phyloP scores from a whole-genome alignment of 2,113 vertebrate genomes.

The Xiphophorus hellerii region DNA sequence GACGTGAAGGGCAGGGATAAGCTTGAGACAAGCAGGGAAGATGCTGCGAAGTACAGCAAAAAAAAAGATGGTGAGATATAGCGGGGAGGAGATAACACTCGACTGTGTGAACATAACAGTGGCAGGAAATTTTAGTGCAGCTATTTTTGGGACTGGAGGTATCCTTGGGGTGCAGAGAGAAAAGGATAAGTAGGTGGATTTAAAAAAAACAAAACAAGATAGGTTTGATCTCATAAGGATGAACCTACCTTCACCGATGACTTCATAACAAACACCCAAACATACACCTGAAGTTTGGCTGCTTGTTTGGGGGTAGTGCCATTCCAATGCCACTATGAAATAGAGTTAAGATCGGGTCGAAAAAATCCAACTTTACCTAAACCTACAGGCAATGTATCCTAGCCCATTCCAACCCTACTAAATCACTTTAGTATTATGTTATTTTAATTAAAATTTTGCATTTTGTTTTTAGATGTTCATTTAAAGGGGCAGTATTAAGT shows the following conservation, averaged over 20 bases:
- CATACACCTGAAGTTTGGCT: too few relatives aligned
- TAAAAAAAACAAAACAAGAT: constrained; percentile 8
- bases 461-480: too few relatives aligned
- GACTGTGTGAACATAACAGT: neutral
- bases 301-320: too few relatives aligned
- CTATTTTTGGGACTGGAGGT: constrained; percentile 50
- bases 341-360: too few relatives aligned
- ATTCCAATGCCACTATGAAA: too few relatives aligned
- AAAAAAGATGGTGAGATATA: constrained; percentile 1
- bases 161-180: constrained; percentile 41
- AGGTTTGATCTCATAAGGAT: constrained; percentile 33
- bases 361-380: too few relatives aligned
- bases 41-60: constrained; percentile 11
- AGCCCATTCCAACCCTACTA: too few relatives aligned
- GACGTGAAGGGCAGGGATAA: neutral
- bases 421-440: too few relatives aligned
- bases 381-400: too few relatives aligned
- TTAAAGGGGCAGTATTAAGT: too few relatives aligned
- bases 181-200: constrained; percentile 24
- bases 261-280: constrained; percentile 5
- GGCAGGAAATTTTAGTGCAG: constrained; percentile 40
- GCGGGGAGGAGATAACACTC: constrained; percentile 1
- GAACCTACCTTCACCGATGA: neutral
- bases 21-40: constrained; percentile 4
- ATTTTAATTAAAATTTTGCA: too few relatives aligned